phyloP scores from a whole-genome alignment of 2,797 vertebrate species.

The Gobionotothen gibberifrons region DNA sequence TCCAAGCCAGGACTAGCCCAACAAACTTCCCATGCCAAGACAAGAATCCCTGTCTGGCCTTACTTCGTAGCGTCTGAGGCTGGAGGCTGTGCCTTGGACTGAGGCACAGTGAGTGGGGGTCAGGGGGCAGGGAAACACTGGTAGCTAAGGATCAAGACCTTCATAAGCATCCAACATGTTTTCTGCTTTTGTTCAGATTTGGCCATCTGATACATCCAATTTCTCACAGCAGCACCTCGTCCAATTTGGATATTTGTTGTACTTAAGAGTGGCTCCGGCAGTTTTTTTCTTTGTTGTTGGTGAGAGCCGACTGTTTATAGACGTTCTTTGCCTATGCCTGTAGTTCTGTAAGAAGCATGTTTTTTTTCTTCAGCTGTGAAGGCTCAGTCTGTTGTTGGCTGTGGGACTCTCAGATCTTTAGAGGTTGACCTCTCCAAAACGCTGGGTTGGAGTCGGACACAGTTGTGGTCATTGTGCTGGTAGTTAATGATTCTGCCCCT shows the following conservation, averaged over 20 bases:
- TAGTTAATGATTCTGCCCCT: constrained; percentile 80
- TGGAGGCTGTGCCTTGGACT: constrained; percentile 14
- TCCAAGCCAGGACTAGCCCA: constrained; percentile 24
- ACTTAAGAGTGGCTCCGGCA: constrained; percentile 37
- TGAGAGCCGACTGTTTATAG: constrained; percentile 60
- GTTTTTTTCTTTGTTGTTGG: constrained; percentile 59
- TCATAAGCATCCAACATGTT: constrained; percentile 18
- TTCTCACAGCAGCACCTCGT: constrained; percentile 17
- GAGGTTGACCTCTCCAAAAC: constrained; percentile 74
- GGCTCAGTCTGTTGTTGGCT: constrained; percentile 41
- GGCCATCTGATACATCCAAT: constrained; percentile 24
- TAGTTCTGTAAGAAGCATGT: constrained; percentile 41
- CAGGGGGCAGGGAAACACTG: not conserved
- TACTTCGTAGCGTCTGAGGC: constrained; percentile 22
- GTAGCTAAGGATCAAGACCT: constrained; percentile 23
- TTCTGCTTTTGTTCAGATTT: constrained; percentile 31
- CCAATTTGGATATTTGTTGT: constrained; percentile 46
- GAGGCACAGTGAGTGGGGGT: not conserved
- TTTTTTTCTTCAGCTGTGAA: constrained; percentile 41
- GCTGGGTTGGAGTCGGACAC: constrained; percentile 75
- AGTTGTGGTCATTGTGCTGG: constrained; percentile 77
- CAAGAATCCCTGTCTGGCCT: constrained; percentile 38
- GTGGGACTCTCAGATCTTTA: constrained; percentile 61
- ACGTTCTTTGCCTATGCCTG: constrained; percentile 45
- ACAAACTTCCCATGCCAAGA: constrained; percentile 36